Conservation (phyloP, 2,113 vertebrate genomes). For the Cricetomys ansorgei region DNA sequence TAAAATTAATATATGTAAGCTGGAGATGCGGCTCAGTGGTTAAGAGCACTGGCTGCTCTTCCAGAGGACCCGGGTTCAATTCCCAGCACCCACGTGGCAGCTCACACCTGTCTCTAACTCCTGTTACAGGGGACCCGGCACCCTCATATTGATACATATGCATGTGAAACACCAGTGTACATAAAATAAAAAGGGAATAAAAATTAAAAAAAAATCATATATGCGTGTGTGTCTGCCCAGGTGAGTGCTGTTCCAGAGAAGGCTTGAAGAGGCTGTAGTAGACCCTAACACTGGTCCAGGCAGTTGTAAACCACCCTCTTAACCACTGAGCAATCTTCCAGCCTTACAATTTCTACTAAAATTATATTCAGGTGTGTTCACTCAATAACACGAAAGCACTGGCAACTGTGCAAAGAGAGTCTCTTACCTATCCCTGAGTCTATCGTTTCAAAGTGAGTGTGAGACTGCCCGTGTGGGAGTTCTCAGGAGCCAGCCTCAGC, state of each 20-base stretch:
- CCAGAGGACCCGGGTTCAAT: too few species aligned
- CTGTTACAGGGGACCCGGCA: too few species aligned
- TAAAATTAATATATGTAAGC: not conserved
- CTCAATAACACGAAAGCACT: not conserved
- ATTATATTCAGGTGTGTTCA: not conserved
- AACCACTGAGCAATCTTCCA: not conserved
- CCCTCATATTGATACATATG: too few species aligned
- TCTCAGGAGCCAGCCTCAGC: not conserved
- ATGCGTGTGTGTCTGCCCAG: not conserved
- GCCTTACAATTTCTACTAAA: not conserved
- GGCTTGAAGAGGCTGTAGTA: not conserved
- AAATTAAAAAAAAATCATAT: too few species aligned
- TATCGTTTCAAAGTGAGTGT: not conserved
- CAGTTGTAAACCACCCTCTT: not conserved
- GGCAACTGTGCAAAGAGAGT: not conserved
- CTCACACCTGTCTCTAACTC: too few species aligned
- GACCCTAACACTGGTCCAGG: not conserved
- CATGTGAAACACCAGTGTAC: too few species aligned
- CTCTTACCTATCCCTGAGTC: not conserved
- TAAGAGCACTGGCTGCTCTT: too few species aligned
- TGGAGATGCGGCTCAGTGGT: too few species aligned
- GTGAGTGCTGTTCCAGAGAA: not conserved
- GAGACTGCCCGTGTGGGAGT: too few species aligned
- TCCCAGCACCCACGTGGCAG: too few species aligned
- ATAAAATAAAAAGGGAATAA: too few species aligned